These are phyloP conservation scores for Disparrhopalites patrizii DNA, from an alignment of 2,888 invertebrate genomes.

Conservation along the genomic window DNA sequence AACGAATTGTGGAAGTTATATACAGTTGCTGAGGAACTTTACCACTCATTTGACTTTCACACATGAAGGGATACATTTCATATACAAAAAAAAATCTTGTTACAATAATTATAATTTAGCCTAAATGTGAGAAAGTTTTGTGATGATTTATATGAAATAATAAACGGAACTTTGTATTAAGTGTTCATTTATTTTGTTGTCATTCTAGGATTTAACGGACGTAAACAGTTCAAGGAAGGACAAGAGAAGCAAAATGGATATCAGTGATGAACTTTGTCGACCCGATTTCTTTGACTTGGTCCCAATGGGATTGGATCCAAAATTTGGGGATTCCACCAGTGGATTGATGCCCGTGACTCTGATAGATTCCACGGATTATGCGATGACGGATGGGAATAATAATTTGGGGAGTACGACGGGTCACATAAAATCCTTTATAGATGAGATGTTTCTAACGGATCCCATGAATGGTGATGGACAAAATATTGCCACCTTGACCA, in stretches of 20 bases:
- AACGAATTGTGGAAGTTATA: too few species aligned
- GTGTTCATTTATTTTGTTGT: too few species aligned
- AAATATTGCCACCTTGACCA: slow-evolving; percentile 17
- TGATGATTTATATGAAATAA: too few species aligned
- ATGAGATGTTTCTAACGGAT: slow-evolving; percentile 45
- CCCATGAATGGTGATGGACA: slow-evolving; percentile 27
- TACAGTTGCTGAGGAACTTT: too few species aligned
- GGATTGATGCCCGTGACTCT: slow-evolving; percentile 43
- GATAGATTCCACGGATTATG: slow-evolving; percentile 45
- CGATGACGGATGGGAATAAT: slow-evolving; percentile 43
- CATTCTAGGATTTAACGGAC: too few species aligned
- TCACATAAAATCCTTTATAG: slow-evolving; percentile 44
- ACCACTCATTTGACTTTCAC: too few species aligned
- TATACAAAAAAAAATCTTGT: too few species aligned
- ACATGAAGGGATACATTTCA: too few species aligned
- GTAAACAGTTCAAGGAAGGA: too few species aligned
- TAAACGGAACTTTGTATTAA: too few species aligned
- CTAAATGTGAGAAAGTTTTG: too few species aligned
- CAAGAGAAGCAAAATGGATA: slow-evolving; percentile 47
- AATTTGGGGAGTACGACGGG: slow-evolving; percentile 35
- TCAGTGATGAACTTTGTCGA: slow-evolving; percentile 43
- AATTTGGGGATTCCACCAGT: slow-evolving; percentile 26
- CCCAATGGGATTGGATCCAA: slow-evolving; percentile 36
- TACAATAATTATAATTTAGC: too few species aligned
- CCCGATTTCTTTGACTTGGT: slow-evolving; percentile 45